These are phyloP conservation scores for Odontomyia ornata DNA, from an alignment of 2,888 invertebrate genomes.

Conservation along the genomic window DNA sequence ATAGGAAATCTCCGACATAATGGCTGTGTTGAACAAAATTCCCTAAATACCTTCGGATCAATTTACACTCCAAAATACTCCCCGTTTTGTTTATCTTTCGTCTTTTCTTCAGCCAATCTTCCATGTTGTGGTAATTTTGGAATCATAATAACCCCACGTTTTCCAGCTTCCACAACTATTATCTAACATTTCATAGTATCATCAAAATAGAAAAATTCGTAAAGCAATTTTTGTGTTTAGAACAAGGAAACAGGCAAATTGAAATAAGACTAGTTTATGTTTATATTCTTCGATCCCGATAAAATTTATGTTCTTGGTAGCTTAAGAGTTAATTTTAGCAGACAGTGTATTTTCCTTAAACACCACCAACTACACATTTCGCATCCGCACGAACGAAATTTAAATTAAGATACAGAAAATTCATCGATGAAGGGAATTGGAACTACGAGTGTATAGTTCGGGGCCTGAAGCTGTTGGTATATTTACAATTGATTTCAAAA, in stretches of 20 bases:
- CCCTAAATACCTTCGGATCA: background rate
- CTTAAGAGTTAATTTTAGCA: conserved; percentile 32
- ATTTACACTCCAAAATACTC: background rate
- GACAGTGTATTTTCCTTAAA: background rate
- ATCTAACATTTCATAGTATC: background rate
- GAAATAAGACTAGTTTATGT: background rate
- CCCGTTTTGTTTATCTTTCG: background rate
- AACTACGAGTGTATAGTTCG: background rate
- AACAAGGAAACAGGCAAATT: background rate
- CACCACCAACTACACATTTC: background rate
- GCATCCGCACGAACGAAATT: background rate
- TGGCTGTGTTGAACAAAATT: too few relatives aligned
- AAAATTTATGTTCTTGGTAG: conserved; percentile 10
- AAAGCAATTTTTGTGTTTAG: background rate
- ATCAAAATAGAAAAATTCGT: background rate
- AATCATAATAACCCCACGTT: too few relatives aligned
- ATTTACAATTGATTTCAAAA: conserved; percentile 20
- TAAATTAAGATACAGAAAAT: conserved; percentile 4
- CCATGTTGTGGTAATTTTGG: too few relatives aligned
- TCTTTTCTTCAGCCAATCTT: background rate
- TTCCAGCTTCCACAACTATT: too few relatives aligned
- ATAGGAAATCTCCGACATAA: too few relatives aligned
- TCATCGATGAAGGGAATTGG: background rate
- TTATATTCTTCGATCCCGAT: conserved; percentile 12
- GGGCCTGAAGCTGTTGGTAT: background rate